A percentile compares a stretch with the other conserved stretches of the same genome.
These are phyloP conservation scores for Eunapius fragilis DNA, from an alignment of 37 sponge, comb jelly and placozoan genomes.

Conservation along the genomic window DNA sequence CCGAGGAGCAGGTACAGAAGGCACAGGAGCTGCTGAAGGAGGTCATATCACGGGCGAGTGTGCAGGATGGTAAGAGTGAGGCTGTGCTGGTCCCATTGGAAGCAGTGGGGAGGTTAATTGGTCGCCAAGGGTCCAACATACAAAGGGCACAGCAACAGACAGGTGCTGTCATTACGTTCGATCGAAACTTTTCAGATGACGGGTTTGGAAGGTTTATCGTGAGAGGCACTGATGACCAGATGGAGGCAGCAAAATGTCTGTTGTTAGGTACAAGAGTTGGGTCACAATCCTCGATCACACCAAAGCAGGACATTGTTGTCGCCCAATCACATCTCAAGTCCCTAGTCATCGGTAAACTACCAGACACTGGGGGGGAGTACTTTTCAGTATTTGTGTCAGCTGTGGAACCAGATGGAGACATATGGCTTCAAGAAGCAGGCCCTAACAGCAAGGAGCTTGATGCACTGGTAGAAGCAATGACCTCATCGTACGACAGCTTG, in stretches of 20 bases:
- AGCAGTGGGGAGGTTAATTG: constrained; percentile 6
- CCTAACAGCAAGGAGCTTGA: constrained; percentile 9
- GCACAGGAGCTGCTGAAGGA: not conserved
- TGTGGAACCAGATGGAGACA: constrained; percentile 8
- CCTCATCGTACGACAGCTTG: not conserved
- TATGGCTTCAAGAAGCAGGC: constrained; percentile 47
- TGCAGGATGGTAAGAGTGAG: not conserved
- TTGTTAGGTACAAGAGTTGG: too few relatives aligned
- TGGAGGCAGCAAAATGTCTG: too few relatives aligned
- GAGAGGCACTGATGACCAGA: too few relatives aligned
- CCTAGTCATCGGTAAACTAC: not conserved
- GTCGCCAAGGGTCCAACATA: not conserved
- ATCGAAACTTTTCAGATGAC: too few relatives aligned
- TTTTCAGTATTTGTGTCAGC: constrained; percentile 33
- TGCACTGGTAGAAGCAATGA: constrained; percentile 39
- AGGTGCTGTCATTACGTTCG: too few relatives aligned
- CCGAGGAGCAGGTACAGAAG: not conserved
- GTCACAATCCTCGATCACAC: too few relatives aligned
- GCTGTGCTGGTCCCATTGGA: not conserved
- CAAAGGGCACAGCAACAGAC: too few relatives aligned
- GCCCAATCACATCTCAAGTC: not conserved
- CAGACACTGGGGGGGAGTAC: not conserved
- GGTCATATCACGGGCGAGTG: too few relatives aligned
- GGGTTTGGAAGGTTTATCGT: too few relatives aligned
- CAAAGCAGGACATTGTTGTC: too few relatives aligned